Evolutionary conservation across 2,797 vertebrate genomes (phyloP), one percentile per base, ranked within the genome.

Genomic region (Lagothrix lagotricha): DNA sequence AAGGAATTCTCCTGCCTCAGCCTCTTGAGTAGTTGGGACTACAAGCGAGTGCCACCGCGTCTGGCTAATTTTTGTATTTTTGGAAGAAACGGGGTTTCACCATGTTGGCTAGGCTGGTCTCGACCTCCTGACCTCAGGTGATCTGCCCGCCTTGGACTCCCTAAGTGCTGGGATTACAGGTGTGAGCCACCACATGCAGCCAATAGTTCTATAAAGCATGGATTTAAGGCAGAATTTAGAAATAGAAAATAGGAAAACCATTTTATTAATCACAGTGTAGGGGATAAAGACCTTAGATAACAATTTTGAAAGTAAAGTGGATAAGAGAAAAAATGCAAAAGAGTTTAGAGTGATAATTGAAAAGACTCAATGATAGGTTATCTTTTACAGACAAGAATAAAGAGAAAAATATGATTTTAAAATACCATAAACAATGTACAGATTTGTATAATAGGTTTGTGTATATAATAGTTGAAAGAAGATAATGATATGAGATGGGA

Each of bases 171-270:
- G 61, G 61, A 33, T 64, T 64, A 64, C 30, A 19, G 61, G 61
- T 8, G 14, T 67, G 61, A 67, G 33, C 14, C 15, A 67, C 7
- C 61, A 67, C 4, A 0, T 9, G 61, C 33, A 67, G 20, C 20
- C 33, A 8, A 7, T n/a, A 67, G 1, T 80, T 81, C 57, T 46
- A 75, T 28, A 12, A 67, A 73, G 64, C 11, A 54, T 77, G 14
- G 13, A 89, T 80, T 87, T 76, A 89, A 72, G 36, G 11, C 39
- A 84, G 4, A 94, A 86, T 89, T 93, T 57, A 52, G 36, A 84
- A 90, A 76, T 12, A 86, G 5, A 15, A 64, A 94, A 88, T 15
- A 54, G 7, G 10, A 50, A 73, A 20, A 88, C 3, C 3, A 70
- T 48, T 96, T 67, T 4, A 73, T 93, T 61, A 90, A 67, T 72